These are phyloP conservation scores for Clostera curtula DNA, from an alignment of 2,888 invertebrate genomes.

Conservation along the genomic window DNA sequence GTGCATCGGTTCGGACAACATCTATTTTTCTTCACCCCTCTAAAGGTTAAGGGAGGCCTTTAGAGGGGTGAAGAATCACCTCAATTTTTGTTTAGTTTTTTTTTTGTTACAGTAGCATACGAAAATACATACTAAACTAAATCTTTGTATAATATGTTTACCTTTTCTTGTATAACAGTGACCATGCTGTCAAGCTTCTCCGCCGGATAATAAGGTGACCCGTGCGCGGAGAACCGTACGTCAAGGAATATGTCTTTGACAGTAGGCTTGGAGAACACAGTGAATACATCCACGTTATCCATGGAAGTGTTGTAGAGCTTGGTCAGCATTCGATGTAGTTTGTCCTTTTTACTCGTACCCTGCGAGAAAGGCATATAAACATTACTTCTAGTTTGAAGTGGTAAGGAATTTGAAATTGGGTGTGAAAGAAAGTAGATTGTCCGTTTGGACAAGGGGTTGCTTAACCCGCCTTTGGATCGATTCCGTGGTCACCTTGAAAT, in stretches of 20 bases:
- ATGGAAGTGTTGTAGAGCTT: slow-evolving; percentile 84
- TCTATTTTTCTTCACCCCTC: too few species aligned
- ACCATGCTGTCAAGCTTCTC: slow-evolving; percentile 91
- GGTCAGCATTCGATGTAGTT: slow-evolving; percentile 74
- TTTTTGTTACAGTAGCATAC: too few species aligned
- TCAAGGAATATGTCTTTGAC: slow-evolving; percentile 82
- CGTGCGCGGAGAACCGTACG: slow-evolving; percentile 93
- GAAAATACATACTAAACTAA: too few species aligned
- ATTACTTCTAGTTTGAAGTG: neutral
- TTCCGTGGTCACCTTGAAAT: too few species aligned
- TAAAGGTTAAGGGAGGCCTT: too few species aligned
- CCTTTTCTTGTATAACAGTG: slow-evolving; percentile 80
- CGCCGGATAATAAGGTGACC: slow-evolving; percentile 93
- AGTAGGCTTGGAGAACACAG: slow-evolving; percentile 82
- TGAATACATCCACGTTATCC: slow-evolving; percentile 94
- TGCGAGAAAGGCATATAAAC: slow-evolving; percentile 26
- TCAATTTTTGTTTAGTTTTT: too few species aligned
- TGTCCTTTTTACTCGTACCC: slow-evolving; percentile 83
- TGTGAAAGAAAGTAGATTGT: too few species aligned
- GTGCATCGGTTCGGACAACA: too few species aligned
- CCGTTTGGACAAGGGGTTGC: too few species aligned
- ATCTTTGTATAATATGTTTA: slow-evolving; percentile 30
- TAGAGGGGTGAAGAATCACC: too few species aligned
- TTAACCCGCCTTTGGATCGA: too few species aligned
- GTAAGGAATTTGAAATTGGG: too few species aligned